Conservation (phyloP, 2,888 invertebrate genomes). For the Ormyrus pomaceus region DNA sequence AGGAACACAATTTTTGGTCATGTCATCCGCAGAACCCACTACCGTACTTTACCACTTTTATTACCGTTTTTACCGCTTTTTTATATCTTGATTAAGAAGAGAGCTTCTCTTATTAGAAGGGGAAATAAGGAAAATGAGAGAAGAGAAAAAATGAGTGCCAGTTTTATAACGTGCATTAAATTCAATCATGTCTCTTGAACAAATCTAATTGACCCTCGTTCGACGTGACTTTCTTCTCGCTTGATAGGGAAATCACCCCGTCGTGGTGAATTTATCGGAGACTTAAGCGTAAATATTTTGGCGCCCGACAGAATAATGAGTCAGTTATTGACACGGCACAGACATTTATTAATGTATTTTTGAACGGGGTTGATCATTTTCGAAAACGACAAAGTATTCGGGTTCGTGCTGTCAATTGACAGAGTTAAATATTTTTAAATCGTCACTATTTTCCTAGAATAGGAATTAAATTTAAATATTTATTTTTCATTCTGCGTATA, state of each 20-base stretch:
- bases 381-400: no score
- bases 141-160: neutral
- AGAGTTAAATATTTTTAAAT: no score
- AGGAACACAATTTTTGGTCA: no score
- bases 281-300: slow-evolving; percentile 39
- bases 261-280: slow-evolving; percentile 13
- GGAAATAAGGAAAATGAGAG: neutral
- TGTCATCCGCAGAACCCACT: no score
- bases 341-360: neutral
- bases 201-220: slow-evolving; percentile 28
- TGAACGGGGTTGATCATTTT: neutral
- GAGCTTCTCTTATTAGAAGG: neutral
- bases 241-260: slow-evolving; percentile 21
- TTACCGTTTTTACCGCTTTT: no score
- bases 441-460: no score
- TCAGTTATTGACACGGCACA: neutral
- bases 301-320: neutral
- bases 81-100: no score
- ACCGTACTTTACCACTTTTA: no score
- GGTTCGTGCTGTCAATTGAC: no score
- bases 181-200: slow-evolving; percentile 15
- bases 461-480: no score
- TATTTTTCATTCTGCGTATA: no score
- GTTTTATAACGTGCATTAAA: slow-evolving; percentile 10
- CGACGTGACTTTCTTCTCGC: slow-evolving; percentile 10